Conservation (phyloP, 1,140 invertebrate species). For the Chymomyza costata region DNA sequence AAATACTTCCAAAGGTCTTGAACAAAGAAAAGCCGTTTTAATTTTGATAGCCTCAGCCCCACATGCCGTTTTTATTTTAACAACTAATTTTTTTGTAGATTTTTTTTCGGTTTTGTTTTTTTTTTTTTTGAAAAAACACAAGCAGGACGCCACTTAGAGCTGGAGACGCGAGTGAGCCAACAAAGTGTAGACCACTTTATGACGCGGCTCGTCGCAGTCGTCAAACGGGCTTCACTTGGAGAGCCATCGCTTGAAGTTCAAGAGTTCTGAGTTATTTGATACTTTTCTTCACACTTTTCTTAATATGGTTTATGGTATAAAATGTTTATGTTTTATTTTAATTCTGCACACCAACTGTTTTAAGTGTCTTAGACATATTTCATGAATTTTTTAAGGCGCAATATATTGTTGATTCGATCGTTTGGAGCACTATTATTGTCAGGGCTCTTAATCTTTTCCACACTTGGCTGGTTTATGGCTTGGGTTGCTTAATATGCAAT, state of each 20-base stretch:
- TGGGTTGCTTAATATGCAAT: conserved; percentile 58
- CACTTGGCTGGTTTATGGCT: conserved; percentile 57
- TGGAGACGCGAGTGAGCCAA: conserved; percentile 15
- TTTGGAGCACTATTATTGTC: conserved; percentile 20
- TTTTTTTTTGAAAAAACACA: conserved; percentile 12
- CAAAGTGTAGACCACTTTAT: conserved; percentile 37
- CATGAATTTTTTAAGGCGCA: conserved; percentile 30
- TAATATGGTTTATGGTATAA: conserved; percentile 16
- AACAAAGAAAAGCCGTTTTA: conserved; percentile 51
- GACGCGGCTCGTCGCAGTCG: too few relatives aligned
- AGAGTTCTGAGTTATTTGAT: conserved; percentile 55
- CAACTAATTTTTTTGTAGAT: conserved; percentile 48
- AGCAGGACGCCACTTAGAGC: conserved; percentile 40
- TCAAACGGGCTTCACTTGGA: conserved; percentile 2
- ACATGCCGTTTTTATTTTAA: conserved; percentile 67
- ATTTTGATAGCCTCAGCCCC: conserved; percentile 43
- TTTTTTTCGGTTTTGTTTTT: too few relatives aligned
- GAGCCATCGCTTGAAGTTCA: conserved; percentile 11
- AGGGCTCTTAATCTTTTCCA: conserved; percentile 60
- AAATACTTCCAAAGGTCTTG: conserved; percentile 6
- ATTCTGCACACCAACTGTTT: conserved; percentile 42
- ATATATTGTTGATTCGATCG: conserved; percentile 23
- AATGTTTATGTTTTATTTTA: conserved; percentile 31
- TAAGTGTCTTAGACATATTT: conserved; percentile 40
- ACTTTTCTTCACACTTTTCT: conserved; percentile 64